Percentiles rank a stretch among this genome's conserved stretches.
Conservation (phyloP, 2,797 vertebrate genomes). For the Notolabrus celidotus region DNA sequence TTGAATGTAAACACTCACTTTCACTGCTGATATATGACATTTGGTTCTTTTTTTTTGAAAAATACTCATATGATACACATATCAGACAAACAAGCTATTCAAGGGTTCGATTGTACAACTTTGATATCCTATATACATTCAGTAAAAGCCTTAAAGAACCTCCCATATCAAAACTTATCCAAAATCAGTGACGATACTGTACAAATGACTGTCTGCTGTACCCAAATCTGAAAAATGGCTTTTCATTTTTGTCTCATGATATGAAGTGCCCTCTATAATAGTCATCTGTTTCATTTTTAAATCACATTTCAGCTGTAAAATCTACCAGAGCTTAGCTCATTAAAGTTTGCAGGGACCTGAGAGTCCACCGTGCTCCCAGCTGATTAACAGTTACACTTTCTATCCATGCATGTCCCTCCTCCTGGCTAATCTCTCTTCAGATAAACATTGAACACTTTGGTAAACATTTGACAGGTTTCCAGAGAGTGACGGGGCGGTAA, state of each 20-base stretch:
- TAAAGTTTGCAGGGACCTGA: constrained; percentile 7
- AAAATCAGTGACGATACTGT: constrained; percentile 34
- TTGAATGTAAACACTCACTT: constrained; percentile 59
- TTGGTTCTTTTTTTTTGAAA: constrained; percentile 58
- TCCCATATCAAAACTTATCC: constrained; percentile 55
- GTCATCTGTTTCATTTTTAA: constrained; percentile 23
- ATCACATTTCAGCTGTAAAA: constrained; percentile 30
- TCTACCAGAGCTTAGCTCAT: constrained; percentile 2
- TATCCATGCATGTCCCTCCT: constrained; percentile 54
- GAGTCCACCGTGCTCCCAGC: constrained; percentile 8
- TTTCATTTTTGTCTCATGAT: constrained; percentile 10
- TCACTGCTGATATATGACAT: constrained; percentile 27
- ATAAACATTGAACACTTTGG: constrained; percentile 65
- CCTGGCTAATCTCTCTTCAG: constrained; percentile 30
- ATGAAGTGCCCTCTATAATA: constrained; percentile 42
- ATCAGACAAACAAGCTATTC: constrained; percentile 41
- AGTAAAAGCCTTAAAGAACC: constrained; percentile 42
- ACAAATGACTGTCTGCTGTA: constrained; percentile 33
- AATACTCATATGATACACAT: constrained; percentile 69
- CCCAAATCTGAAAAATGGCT: constrained; percentile 31
- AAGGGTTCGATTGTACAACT: constrained; percentile 43
- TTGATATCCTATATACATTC: constrained; percentile 58
- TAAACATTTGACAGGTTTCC: constrained; percentile 74
- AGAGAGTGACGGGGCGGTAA: constrained; percentile 23
- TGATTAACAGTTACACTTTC: constrained; percentile 25